Conservation (phyloP, 1,140 invertebrate species). For the Zaprionus tsacasi region DNA sequence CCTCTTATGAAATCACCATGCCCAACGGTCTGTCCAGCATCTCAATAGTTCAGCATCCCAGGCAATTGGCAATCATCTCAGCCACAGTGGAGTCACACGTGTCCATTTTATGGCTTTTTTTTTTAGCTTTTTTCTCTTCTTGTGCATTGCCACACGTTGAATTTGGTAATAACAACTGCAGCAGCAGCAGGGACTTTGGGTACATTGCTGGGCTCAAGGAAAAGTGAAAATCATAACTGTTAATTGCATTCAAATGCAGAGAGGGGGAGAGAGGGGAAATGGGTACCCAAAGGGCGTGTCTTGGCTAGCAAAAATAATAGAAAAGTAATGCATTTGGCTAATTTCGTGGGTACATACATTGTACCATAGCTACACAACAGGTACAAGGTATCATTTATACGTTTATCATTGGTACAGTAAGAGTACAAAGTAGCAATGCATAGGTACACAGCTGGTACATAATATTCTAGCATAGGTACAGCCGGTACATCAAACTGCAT, state of each 20-base stretch:
- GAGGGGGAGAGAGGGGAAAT: too few species aligned
- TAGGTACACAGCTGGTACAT: too few species aligned
- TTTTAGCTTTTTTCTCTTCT: background rate
- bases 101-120: slow-evolving; percentile 19
- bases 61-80: slow-evolving; percentile 38
- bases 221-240: slow-evolving; percentile 79
- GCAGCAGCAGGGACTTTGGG: slow-evolving; percentile 26
- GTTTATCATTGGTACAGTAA: background rate
- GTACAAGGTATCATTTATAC: background rate
- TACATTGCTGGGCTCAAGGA: slow-evolving; percentile 40
- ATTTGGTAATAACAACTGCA: slow-evolving; percentile 12
- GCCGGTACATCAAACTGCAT: too few species aligned
- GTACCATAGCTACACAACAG: background rate
- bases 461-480: too few species aligned
- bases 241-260: slow-evolving; percentile 74
- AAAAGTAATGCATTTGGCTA: too few species aligned
- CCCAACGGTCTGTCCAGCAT: slow-evolving; percentile 9
- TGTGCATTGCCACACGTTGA: slow-evolving; percentile 30
- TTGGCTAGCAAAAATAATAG: background rate
- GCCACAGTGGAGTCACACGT: slow-evolving; percentile 39
- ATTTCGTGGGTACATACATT: background rate
- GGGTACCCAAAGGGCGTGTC: background rate
- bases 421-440: background rate
- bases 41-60: slow-evolving; percentile 29
- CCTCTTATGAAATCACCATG: slow-evolving; percentile 47